Percentiles rank a stretch among this genome's conserved stretches.
phyloP scores from a whole-genome alignment of 1,140 invertebrate species.

The Drosophila insularis region DNA sequence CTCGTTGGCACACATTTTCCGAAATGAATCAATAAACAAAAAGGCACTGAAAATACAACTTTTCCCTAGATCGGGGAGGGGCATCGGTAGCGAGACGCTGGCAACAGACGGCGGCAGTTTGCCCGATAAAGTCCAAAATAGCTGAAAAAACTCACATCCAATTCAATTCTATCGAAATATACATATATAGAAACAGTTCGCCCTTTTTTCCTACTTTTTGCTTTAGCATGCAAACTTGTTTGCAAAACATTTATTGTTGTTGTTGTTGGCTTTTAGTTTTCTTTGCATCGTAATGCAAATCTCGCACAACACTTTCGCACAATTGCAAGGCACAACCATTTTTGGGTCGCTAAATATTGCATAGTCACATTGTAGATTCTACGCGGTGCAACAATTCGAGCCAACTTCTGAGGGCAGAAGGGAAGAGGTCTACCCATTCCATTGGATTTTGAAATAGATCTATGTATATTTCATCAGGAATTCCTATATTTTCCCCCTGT shows the following conservation, averaged over 20 bases:
- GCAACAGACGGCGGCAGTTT: background rate
- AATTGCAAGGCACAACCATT: conserved; percentile 11
- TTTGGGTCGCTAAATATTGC: conserved; percentile 15
- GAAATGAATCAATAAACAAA: conserved; percentile 67
- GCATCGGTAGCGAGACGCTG: background rate
- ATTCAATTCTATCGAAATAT: background rate
- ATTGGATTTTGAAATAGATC: background rate
- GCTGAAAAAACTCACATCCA: conserved; percentile 6
- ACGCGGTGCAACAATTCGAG: conserved; percentile 27
- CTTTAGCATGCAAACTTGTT: conserved; percentile 42
- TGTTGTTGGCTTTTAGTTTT: conserved; percentile 23
- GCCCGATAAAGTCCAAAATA: conserved; percentile 12
- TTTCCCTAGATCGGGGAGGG: background rate
- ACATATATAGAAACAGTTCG: background rate
- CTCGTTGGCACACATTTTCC: conserved; percentile 46
- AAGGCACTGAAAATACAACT: conserved; percentile 32
- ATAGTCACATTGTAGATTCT: background rate
- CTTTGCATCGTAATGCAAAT: conserved; percentile 42
- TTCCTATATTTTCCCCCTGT: background rate
- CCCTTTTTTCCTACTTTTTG: background rate
- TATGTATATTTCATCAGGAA: background rate
- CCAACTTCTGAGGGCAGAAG: conserved; percentile 15
- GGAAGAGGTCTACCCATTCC: background rate
- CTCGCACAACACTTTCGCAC: conserved; percentile 6
- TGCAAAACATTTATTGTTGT: conserved; percentile 37